Conservation (phyloP, 2,797 vertebrate species). For the Ctenopoma kingsleyae region DNA sequence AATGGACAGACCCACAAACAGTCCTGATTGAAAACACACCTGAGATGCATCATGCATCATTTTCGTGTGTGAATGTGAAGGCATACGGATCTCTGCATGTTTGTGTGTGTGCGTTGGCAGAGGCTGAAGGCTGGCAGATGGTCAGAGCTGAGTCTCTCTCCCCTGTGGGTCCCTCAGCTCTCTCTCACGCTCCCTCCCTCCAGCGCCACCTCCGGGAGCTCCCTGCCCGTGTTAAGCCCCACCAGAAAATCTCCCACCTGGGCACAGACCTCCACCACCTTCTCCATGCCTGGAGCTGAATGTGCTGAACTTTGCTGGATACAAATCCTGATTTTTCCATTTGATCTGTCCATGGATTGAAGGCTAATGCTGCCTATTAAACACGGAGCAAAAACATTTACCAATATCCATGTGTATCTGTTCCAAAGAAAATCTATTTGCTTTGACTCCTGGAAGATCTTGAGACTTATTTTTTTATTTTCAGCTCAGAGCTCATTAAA, state of each 20-base stretch:
- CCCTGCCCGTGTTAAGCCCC: conserved; percentile 10
- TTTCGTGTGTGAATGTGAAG: background rate
- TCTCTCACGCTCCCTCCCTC: background rate
- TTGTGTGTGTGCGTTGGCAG: conserved; percentile 39
- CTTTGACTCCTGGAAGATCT: conserved; percentile 26
- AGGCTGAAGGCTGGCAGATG: conserved; percentile 63
- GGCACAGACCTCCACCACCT: conserved; percentile 22
- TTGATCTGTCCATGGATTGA: conserved; percentile 10
- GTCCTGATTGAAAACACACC: background rate
- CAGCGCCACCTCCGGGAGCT: conserved; percentile 37
- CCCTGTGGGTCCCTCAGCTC: conserved; percentile 35
- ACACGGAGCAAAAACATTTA: background rate
- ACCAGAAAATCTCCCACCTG: conserved; percentile 34
- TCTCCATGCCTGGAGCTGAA: conserved; percentile 28
- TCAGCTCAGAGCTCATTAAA: conserved; percentile 26
- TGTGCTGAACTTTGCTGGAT: conserved; percentile 18
- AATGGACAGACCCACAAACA: conserved; percentile 20
- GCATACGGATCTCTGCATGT: background rate
- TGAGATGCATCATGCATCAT: background rate
- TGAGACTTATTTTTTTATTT: conserved; percentile 18
- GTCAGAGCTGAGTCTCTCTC: conserved; percentile 55
- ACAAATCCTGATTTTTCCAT: background rate
- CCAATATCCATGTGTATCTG: conserved; percentile 7
- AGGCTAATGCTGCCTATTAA: conserved; percentile 21
- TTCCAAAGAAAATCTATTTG: conserved; percentile 23